phyloP scores from a whole-genome alignment of 2,797 vertebrate species.

The Threskiornis aethiopicus region DNA sequence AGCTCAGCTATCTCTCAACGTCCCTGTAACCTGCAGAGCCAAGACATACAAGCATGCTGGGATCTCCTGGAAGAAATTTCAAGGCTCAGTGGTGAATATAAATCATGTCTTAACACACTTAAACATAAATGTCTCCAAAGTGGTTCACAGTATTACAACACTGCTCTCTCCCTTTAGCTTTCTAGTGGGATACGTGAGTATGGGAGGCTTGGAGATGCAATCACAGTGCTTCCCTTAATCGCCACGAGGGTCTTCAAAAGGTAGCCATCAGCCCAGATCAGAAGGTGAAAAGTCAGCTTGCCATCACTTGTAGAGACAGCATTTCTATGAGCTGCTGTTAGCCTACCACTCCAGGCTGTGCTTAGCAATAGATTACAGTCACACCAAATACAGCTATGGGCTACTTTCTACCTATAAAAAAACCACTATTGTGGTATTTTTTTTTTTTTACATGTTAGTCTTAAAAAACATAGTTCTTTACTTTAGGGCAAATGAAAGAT shows the following conservation, averaged over 20 bases:
- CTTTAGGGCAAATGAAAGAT: background rate
- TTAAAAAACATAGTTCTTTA: background rate
- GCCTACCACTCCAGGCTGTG: background rate
- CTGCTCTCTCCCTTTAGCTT: rapidly evolving
- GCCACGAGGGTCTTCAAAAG: background rate
- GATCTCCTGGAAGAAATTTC: background rate
- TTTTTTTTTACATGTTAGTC: background rate
- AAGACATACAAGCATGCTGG: background rate
- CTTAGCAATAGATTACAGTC: background rate
- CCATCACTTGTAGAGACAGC: rapidly evolving
- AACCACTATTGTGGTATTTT: background rate
- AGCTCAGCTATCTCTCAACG: background rate
- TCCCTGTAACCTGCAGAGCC: background rate
- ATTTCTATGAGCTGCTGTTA: background rate
- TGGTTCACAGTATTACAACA: background rate
- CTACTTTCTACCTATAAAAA: background rate
- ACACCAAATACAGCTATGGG: background rate
- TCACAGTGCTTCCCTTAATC: background rate
- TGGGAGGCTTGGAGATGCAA: background rate
- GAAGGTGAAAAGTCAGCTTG: background rate
- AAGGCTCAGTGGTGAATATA: background rate
- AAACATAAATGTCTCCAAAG: background rate
- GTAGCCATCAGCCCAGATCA: background rate
- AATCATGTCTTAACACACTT: background rate
- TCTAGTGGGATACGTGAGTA: background rate